These are phyloP conservation scores for Andrena flavipes DNA, from an alignment of 2,888 invertebrate genomes.

Conservation along the genomic window DNA sequence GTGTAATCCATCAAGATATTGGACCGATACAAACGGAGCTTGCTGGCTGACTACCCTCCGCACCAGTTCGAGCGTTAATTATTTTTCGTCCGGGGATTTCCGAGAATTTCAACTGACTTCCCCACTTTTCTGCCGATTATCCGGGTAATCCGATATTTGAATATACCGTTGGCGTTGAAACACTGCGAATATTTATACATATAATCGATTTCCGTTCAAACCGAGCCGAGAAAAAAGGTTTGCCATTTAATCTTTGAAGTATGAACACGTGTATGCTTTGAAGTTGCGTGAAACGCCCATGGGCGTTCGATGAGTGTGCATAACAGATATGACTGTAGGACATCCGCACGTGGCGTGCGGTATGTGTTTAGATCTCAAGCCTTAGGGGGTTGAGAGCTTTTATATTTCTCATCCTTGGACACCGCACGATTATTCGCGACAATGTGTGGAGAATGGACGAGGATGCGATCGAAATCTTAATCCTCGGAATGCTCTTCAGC, in stretches of 20 bases:
- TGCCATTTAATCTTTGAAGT: too few relatives aligned
- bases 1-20: conserved; percentile 71
- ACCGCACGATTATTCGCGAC: background rate
- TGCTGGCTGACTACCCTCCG: background rate
- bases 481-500: conserved; percentile 7
- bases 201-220: too few relatives aligned
- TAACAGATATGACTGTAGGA: too few relatives aligned
- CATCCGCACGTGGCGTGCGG: too few relatives aligned
- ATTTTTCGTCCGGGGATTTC: conserved; percentile 67
- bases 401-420: background rate
- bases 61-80: conserved; percentile 73
- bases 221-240: too few relatives aligned
- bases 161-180: too few relatives aligned
- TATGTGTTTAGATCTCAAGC: too few relatives aligned
- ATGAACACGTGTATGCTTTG: too few relatives aligned
- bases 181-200: too few relatives aligned
- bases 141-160: too few relatives aligned
- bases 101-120: background rate
- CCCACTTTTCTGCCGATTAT: background rate
- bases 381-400: background rate
- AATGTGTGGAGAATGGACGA: conserved; percentile 4
- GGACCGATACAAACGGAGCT: conserved; percentile 52
- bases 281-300: too few relatives aligned
- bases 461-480: conserved; percentile 9
- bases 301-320: too few relatives aligned